Evolutionary conservation across 2,797 vertebrate species (phyloP).

Genomic region (Lutjanus campechanus): DNA sequence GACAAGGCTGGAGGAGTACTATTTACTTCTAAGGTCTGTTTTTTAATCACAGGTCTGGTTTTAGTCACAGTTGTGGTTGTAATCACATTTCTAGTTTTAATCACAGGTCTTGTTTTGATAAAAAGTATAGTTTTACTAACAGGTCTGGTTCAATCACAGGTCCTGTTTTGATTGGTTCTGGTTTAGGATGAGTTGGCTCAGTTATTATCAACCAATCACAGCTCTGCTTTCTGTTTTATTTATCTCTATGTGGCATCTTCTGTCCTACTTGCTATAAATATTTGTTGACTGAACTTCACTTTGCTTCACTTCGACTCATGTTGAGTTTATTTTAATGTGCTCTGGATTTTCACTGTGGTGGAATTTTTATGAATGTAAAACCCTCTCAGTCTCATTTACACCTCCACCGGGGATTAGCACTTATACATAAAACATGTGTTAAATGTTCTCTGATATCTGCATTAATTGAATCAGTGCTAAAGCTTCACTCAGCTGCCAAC

Average conservation of each 20-base stretch:
- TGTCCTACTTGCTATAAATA: constrained; percentile 33
- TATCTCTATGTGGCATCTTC: neutral
- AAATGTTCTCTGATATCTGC: constrained; percentile 32
- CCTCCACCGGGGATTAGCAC: constrained; percentile 31
- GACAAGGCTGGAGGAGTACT: too few species aligned
- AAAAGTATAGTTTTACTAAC: too few species aligned
- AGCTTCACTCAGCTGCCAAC: constrained; percentile 7
- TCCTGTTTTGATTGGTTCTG: neutral
- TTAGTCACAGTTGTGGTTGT: too few species aligned
- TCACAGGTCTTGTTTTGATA: neutral
- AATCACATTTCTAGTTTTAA: too few species aligned
- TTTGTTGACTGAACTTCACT: neutral
- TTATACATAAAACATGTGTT: constrained; percentile 35
- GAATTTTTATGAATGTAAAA: constrained; percentile 10
- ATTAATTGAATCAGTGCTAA: constrained; percentile 34
- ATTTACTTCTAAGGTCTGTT: too few species aligned
- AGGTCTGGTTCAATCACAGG: neutral
- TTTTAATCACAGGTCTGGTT: too few species aligned
- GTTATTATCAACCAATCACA: neutral
- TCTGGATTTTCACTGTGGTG: neutral
- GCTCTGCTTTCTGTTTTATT: neutral
- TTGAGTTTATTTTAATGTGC: constrained; percentile 16
- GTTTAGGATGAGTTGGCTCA: neutral
- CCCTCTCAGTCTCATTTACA: neutral
- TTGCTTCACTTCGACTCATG: neutral